phyloP scores from a whole-genome alignment of 1,140 invertebrate species.

The Diorhabda carinulata region DNA sequence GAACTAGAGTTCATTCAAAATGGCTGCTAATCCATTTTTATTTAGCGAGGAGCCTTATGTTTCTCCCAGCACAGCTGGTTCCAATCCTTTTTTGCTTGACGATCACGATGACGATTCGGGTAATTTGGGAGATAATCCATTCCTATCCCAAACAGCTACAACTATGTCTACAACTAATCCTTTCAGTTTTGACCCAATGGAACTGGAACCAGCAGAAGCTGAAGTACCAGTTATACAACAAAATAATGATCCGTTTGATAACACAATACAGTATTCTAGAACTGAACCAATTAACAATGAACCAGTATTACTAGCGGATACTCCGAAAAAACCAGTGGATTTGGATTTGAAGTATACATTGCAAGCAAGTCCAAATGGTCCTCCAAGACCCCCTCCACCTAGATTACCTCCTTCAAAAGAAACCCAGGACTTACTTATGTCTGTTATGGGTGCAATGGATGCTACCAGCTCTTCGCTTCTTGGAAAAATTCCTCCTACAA shows the following conservation, averaged over 20 bases:
- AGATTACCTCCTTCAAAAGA: conserved; percentile 61
- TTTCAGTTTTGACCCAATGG: conserved; percentile 58
- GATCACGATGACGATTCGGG: conserved; percentile 41
- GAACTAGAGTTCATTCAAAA: conserved; percentile 58
- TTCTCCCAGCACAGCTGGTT: conserved; percentile 51
- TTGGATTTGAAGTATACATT: conserved; percentile 41
- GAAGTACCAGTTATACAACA: conserved; percentile 32
- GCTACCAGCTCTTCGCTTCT: conserved; percentile 79
- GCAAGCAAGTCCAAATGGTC: conserved; percentile 32
- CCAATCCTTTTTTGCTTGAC: conserved; percentile 69
- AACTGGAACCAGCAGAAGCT: conserved; percentile 50
- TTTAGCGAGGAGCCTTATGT: conserved; percentile 63
- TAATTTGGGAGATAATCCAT: conserved; percentile 58
- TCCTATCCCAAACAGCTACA: conserved; percentile 44
- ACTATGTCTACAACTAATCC: conserved; percentile 50
- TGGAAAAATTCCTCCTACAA: conserved; percentile 74
- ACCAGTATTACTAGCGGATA: not conserved
- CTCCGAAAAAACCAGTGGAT: conserved; percentile 43
- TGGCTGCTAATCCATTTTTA: conserved; percentile 71
- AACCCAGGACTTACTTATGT: conserved; percentile 80
- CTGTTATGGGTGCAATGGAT: conserved; percentile 84
- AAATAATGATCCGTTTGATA: conserved; percentile 1
- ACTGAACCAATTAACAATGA: conserved; percentile 7
- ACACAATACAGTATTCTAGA: not conserved
- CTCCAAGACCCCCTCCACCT: conserved; percentile 49